These are phyloP conservation scores for Jordanella pulchra DNA, from an alignment of 2,797 vertebrate species.

Conservation along the genomic window DNA sequence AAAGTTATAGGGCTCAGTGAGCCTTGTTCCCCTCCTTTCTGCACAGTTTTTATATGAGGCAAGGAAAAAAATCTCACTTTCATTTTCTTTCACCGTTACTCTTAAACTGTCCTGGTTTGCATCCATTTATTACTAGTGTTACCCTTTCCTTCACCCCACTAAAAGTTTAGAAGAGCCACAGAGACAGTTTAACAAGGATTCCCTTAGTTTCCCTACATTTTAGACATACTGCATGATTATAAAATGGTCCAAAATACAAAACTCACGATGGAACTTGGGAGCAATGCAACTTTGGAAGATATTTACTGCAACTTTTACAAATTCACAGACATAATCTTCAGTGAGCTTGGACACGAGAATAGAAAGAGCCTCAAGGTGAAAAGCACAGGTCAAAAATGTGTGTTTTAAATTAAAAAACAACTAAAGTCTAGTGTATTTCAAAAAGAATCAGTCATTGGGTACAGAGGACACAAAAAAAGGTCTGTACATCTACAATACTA, in stretches of 20 bases:
- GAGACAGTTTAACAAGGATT: conserved; percentile 51
- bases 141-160: conserved; percentile 41
- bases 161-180: conserved; percentile 62
- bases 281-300: conserved; percentile 29
- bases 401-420: conserved; percentile 27
- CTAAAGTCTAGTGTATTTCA: conserved; percentile 14
- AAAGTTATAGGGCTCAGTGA: conserved; percentile 39
- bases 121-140: conserved; percentile 60
- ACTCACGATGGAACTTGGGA: not conserved
- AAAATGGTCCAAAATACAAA: conserved; percentile 5
- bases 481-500: not conserved
- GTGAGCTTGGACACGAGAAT: conserved; percentile 45
- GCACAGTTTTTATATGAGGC: conserved; percentile 16
- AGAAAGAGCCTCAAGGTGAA: conserved; percentile 45
- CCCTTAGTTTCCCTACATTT: conserved; percentile 33
- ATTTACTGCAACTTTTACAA: conserved; percentile 58
- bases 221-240: conserved; percentile 37
- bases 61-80: conserved; percentile 40
- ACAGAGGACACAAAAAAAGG: not conserved
- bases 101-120: conserved; percentile 43
- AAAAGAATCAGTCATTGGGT: not conserved
- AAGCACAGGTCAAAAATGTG: conserved; percentile 31
- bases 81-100: conserved; percentile 54
- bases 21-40: conserved; percentile 15
- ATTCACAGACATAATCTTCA: conserved; percentile 73